Conservation (phyloP, 2,797 vertebrate species). For the Myotis pilosus region DNA sequence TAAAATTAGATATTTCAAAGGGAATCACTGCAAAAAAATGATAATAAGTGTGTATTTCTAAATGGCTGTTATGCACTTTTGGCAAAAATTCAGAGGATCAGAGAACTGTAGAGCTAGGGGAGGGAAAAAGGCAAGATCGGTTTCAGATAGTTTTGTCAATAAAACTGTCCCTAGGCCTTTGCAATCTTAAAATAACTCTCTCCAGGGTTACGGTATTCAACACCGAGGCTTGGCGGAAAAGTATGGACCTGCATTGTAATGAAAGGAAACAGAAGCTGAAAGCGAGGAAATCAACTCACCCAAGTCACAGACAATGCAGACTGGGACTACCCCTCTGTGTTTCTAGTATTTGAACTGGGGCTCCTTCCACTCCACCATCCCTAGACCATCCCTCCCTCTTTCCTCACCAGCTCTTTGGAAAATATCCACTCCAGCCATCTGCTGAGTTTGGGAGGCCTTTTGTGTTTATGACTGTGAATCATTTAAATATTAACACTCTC, state of each 20-base stretch:
- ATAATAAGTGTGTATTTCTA: neutral
- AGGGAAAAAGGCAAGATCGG: neutral
- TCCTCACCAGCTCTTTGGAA: neutral
- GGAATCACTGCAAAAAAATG: neutral
- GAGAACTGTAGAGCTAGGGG: neutral
- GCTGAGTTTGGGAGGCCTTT: neutral
- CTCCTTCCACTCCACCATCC: neutral
- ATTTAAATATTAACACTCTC: neutral
- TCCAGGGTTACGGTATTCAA: neutral
- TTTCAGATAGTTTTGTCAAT: conserved; percentile 22
- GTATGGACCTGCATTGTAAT: neutral
- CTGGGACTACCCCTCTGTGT: neutral
- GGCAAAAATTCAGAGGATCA: neutral
- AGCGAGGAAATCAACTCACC: neutral
- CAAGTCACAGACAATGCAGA: neutral
- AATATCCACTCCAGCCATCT: neutral
- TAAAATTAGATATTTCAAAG: conserved; percentile 44
- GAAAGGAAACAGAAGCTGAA: neutral
- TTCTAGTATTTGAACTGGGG: neutral
- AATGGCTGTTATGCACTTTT: neutral
- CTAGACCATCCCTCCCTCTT: neutral
- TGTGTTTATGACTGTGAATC: neutral
- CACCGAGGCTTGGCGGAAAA: neutral
- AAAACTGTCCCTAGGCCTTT: neutral
- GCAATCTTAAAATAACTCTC: conserved; percentile 16